These are phyloP conservation scores for Umimayanthus chanpuru DNA, from an alignment of 92 coral and sea anemone genomes.

Conservation along the genomic window DNA sequence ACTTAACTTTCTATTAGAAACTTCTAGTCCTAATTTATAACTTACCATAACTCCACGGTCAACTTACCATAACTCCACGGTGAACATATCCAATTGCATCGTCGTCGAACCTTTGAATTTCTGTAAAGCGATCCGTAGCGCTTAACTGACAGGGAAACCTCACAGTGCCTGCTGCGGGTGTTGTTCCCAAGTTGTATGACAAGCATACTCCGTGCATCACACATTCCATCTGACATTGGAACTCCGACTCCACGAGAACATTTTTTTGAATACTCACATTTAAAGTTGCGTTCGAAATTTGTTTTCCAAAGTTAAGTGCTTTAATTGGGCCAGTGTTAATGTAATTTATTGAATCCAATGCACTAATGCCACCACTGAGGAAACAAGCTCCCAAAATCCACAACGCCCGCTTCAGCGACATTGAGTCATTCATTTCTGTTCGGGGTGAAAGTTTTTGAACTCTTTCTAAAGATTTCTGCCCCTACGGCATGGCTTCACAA, in stretches of 20 bases:
- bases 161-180: not conserved
- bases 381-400: too few relatives aligned
- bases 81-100: not conserved
- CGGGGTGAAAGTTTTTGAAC: too few relatives aligned
- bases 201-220: constrained; percentile 5
- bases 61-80: constrained; percentile 27
- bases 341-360: too few relatives aligned
- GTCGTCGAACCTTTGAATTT: not conserved
- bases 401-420: too few relatives aligned
- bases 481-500: too few relatives aligned
- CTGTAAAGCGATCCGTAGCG: not conserved
- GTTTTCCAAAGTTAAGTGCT: constrained; percentile 26
- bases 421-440: too few relatives aligned
- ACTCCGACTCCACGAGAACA: constrained; percentile 12
- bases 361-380: too few relatives aligned
- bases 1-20: too few relatives aligned
- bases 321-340: not conserved
- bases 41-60: constrained; percentile 31
- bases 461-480: too few relatives aligned
- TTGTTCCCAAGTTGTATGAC: constrained; percentile 4
- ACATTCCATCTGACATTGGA: constrained; percentile 26
- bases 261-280: constrained; percentile 4
- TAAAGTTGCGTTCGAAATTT: not conserved
- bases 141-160: not conserved
- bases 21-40: too few relatives aligned